Conservation (phyloP, 2,888 invertebrate species). For the Salpingus planirostris region DNA sequence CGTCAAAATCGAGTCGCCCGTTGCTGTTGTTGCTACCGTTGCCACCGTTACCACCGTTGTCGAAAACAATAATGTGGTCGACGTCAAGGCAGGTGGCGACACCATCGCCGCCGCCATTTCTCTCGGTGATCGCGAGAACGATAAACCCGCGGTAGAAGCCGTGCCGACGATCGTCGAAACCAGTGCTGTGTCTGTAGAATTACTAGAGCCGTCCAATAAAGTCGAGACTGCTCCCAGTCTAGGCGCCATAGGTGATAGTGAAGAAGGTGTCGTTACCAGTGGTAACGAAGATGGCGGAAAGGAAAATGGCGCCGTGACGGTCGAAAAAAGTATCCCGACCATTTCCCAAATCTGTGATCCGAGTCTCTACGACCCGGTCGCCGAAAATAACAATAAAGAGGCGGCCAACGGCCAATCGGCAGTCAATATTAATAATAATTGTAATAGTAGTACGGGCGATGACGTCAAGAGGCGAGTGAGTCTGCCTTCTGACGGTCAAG, state of each 20-base stretch:
- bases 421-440: too few species aligned
- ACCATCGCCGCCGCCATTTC: too few species aligned
- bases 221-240: too few species aligned
- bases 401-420: constrained; percentile 15
- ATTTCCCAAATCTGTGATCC: constrained; percentile 69
- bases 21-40: too few species aligned
- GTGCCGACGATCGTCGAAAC: constrained; percentile 38
- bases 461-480: constrained; percentile 47
- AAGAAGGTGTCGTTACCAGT: constrained; percentile 11
- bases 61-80: too few species aligned
- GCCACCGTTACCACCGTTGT: too few species aligned
- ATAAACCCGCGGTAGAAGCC: constrained; percentile 30
- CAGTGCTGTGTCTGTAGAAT: constrained; percentile 44
- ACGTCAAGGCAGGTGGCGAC: too few species aligned
- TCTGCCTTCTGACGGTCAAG: constrained; percentile 43
- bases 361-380: constrained; percentile 41
- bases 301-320: constrained; percentile 25
- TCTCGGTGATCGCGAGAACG: too few species aligned
- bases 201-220: constrained; percentile 43
- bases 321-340: constrained; percentile 53
- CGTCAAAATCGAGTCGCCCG: constrained; percentile 8
- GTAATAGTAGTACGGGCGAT: constrained; percentile 9
- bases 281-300: not conserved
- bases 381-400: constrained; percentile 9
- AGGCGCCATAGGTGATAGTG: constrained; percentile 1